Evolutionary conservation across 2,797 vertebrate species (phyloP).

Genomic region (Sebastes itinus): DNA sequence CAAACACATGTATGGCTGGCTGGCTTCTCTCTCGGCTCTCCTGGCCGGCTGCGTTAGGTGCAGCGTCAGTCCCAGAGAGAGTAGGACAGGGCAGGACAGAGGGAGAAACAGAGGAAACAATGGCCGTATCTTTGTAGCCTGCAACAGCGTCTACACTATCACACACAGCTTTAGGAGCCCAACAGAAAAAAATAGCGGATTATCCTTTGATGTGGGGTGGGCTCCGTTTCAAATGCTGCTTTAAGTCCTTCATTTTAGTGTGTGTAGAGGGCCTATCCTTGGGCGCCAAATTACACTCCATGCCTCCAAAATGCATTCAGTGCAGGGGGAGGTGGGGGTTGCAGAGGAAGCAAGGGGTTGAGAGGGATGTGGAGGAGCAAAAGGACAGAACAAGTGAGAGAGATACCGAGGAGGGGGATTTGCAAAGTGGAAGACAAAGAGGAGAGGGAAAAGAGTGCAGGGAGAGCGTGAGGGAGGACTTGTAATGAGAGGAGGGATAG

Average conservation of each 20-base stretch:
- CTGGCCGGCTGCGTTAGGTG: slow-evolving; percentile 25
- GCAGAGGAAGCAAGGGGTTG: slow-evolving; percentile 36
- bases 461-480: slow-evolving; percentile 25
- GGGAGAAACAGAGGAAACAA: slow-evolving; percentile 58
- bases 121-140: slow-evolving; percentile 68
- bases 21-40: background rate
- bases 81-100: slow-evolving; percentile 31
- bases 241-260: slow-evolving; percentile 75
- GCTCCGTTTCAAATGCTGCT: slow-evolving; percentile 79
- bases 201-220: slow-evolving; percentile 82
- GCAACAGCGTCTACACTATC: slow-evolving; percentile 65
- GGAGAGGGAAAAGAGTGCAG: slow-evolving; percentile 32
- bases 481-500: slow-evolving; percentile 37
- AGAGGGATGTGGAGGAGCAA: slow-evolving; percentile 49
- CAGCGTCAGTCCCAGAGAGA: slow-evolving; percentile 39
- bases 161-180: slow-evolving; percentile 72
- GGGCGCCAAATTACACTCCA: slow-evolving; percentile 72
- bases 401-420: slow-evolving; percentile 38
- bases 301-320: slow-evolving; percentile 63
- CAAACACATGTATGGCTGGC: slow-evolving; percentile 38
- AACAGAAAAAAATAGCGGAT: slow-evolving; percentile 76
- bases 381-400: slow-evolving; percentile 46
- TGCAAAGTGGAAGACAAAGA: slow-evolving; percentile 37
- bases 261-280: slow-evolving; percentile 63
- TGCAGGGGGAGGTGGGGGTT: slow-evolving; percentile 13